Conservation (phyloP, 2,797 vertebrate species). For the Diglossa cyanea region DNA sequence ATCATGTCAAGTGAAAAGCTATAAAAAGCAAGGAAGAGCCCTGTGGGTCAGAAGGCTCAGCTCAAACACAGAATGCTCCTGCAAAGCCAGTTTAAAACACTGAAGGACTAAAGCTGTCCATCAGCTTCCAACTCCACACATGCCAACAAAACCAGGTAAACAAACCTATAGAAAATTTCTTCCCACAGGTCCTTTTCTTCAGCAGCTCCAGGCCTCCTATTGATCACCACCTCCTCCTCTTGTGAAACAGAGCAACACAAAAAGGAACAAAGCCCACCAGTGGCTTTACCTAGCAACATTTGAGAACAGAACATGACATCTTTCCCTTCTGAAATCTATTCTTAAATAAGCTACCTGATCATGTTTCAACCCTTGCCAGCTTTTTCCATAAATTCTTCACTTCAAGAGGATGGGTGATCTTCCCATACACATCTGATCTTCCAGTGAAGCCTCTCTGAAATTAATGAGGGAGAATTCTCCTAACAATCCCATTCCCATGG, state of each 20-base stretch:
- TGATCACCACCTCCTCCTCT: neutral
- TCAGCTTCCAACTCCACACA: neutral
- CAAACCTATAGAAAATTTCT: accelerated
- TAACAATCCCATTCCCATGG: no score
- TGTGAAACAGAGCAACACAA: accelerated
- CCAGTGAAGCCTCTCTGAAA: neutral
- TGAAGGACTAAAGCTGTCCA: neutral
- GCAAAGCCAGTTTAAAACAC: neutral
- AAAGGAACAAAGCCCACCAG: neutral
- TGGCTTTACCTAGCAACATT: neutral
- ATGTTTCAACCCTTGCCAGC: neutral
- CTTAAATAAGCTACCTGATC: neutral
- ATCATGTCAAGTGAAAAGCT: neutral
- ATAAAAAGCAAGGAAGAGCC: neutral
- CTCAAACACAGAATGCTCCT: neutral
- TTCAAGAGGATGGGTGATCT: neutral
- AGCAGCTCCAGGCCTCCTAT: neutral
- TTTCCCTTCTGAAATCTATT: neutral
- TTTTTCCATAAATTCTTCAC: neutral
- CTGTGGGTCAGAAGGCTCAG: neutral
- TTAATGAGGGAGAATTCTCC: neutral
- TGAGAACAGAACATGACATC: neutral
- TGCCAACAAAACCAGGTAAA: neutral
- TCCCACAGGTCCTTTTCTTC: neutral
- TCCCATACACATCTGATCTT: neutral